Percentiles rank a stretch among this genome's conserved stretches.
These are phyloP conservation scores for Dilophus febrilis DNA, from an alignment of 2,888 invertebrate species.

Conservation along the genomic window DNA sequence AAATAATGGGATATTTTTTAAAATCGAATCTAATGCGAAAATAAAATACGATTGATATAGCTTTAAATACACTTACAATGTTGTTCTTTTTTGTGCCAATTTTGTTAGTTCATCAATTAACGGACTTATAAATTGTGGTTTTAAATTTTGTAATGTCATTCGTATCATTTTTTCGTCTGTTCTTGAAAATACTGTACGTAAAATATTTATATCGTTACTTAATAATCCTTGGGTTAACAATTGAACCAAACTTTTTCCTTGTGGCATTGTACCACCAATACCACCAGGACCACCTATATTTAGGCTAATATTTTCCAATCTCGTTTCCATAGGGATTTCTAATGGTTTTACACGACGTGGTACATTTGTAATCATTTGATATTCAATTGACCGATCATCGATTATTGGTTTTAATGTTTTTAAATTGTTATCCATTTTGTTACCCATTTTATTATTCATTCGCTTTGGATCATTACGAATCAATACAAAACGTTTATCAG, in stretches of 20 bases:
- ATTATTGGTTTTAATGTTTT: slow-evolving; percentile 21
- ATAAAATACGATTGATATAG: no score
- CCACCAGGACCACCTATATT: no score
- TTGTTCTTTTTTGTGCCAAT: slow-evolving; percentile 49
- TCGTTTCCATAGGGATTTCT: slow-evolving; percentile 54
- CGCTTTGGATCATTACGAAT: slow-evolving; percentile 25
- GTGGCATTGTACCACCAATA: slow-evolving; percentile 36
- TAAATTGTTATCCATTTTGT: no score
- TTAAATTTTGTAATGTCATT: slow-evolving; percentile 58
- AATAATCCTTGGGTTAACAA: slow-evolving; percentile 70
- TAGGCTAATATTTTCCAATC: slow-evolving; percentile 62
- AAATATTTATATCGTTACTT: slow-evolving; percentile 57
- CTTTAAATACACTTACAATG: slow-evolving; percentile 40
- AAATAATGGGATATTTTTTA: no score
- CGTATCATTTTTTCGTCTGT: slow-evolving; percentile 48
- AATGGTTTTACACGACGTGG: slow-evolving; percentile 19
- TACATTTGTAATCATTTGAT: slow-evolving; percentile 18
- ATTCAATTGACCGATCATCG: slow-evolving; percentile 19
- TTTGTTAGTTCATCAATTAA: slow-evolving; percentile 54
- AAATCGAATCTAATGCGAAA: not conserved
- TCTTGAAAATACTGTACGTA: slow-evolving; percentile 52
- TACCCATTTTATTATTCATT: no score
- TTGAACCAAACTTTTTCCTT: slow-evolving; percentile 58
- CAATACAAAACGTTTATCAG: slow-evolving; percentile 34
- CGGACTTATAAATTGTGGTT: slow-evolving; percentile 53